phyloP scores from a whole-genome alignment of 2,797 vertebrate genomes.

The Tachyglossus aculeatus region DNA sequence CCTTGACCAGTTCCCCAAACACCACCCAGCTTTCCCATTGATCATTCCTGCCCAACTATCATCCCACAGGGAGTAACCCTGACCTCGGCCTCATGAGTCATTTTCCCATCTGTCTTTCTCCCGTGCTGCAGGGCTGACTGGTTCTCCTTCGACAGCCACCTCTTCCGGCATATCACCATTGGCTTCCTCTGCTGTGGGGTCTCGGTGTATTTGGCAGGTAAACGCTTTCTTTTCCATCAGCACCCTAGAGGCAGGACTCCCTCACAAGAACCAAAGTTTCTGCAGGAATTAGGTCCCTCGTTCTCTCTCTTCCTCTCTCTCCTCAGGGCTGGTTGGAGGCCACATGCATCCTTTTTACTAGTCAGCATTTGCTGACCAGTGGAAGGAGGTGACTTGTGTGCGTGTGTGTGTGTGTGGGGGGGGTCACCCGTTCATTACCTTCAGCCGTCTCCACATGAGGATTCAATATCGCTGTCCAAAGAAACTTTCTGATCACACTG shows the following conservation, averaged over 20 bases:
- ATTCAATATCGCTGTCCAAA: too few relatives aligned
- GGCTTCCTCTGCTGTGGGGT: constrained; percentile 90
- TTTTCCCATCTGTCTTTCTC: rapidly evolving
- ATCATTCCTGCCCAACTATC: not conserved
- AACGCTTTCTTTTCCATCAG: not conserved
- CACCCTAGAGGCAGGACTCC: constrained; percentile 18
- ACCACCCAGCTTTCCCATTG: too few relatives aligned
- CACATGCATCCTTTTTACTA: too few relatives aligned
- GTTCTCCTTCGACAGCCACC: constrained; percentile 87
- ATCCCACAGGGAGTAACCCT: too few relatives aligned
- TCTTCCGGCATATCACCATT: constrained; percentile 82
- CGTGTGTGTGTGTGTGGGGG: too few relatives aligned
- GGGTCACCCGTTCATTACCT: too few relatives aligned
- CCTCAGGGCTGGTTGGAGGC: too few relatives aligned
- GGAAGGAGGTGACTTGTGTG: too few relatives aligned
- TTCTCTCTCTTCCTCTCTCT: not conserved
- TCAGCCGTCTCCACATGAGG: too few relatives aligned
- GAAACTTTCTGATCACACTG: too few relatives aligned
- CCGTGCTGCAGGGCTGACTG: constrained; percentile 81
- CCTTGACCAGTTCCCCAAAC: rapidly evolving
- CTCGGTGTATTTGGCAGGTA: constrained; percentile 89
- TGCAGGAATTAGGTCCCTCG: not conserved
- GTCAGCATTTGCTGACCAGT: too few relatives aligned
- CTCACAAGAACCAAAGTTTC: not conserved
- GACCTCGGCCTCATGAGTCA: too few relatives aligned